phyloP scores from a whole-genome alignment of 2,888 invertebrate genomes.

The Agapetus fuscipes region DNA sequence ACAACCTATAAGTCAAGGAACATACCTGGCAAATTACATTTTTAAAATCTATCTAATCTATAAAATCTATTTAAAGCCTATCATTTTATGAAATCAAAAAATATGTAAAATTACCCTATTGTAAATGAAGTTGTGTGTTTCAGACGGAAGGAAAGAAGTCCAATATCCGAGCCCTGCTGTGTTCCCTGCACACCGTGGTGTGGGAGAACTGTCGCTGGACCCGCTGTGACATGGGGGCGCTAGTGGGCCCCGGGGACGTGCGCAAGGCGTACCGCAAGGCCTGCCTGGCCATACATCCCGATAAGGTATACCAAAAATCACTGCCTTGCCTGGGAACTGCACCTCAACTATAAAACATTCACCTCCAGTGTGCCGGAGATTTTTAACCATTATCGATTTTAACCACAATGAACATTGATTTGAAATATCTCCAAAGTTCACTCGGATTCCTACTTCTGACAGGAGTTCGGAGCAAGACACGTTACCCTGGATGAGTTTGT shows the following conservation, averaged over 20 bases:
- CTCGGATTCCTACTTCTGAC: too few species aligned
- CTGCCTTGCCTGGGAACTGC: too few species aligned
- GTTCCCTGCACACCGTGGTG: conserved; percentile 86
- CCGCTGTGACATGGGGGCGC: conserved; percentile 88
- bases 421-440: conserved; percentile 1
- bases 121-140: conserved; percentile 15
- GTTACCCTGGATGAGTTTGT: too few species aligned
- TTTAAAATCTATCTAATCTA: too few species aligned
- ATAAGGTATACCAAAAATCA: too few species aligned
- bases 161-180: conserved; percentile 90
- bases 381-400: too few species aligned
- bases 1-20: too few species aligned
- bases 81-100: background rate
- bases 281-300: conserved; percentile 95
- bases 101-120: background rate
- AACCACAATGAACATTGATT: background rate
- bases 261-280: conserved; percentile 94
- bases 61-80: too few species aligned
- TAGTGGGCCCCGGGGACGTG: conserved; percentile 86
- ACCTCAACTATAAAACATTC: background rate
- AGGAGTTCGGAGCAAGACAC: too few species aligned
- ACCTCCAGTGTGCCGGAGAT: background rate
- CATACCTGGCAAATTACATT: too few species aligned
- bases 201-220: conserved; percentile 94
- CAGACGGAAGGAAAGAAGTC: conserved; percentile 93